These are phyloP conservation scores for Hydrochoerus hydrochaeris DNA, from an alignment of 2,113 vertebrate species.

Conservation along the genomic window DNA sequence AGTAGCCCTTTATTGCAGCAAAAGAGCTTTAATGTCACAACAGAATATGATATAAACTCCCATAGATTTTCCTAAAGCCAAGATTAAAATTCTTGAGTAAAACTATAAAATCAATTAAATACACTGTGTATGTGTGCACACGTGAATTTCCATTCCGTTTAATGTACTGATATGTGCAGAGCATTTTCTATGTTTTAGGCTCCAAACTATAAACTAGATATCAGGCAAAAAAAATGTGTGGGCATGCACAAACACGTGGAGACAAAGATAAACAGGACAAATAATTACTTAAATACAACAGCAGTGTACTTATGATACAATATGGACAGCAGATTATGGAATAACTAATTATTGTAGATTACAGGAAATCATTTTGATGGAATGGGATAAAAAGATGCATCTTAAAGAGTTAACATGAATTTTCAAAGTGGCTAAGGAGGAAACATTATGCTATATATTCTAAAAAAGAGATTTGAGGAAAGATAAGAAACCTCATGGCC, in stretches of 20 bases:
- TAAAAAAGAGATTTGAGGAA: neutral
- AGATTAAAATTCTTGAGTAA: neutral
- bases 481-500: neutral
- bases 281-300: neutral
- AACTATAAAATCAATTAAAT: neutral
- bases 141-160: neutral
- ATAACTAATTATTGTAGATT: neutral
- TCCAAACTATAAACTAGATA: neutral
- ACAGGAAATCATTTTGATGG: neutral
- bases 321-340: neutral
- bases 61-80: conserved; percentile 5
- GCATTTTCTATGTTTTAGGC: neutral
- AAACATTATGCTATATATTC: neutral
- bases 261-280: neutral
- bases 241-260: fast-evolving
- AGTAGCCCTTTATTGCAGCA: neutral
- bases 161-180: neutral
- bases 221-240: neutral
- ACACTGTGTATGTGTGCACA: neutral
- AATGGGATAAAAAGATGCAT: neutral
- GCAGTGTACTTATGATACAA: neutral
- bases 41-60: neutral
- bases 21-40: conserved; percentile 35
- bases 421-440: neutral
- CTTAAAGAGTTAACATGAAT: neutral